phyloP scores from a whole-genome alignment of 2,888 invertebrate genomes.

The Calliscelio sp. region DNA sequence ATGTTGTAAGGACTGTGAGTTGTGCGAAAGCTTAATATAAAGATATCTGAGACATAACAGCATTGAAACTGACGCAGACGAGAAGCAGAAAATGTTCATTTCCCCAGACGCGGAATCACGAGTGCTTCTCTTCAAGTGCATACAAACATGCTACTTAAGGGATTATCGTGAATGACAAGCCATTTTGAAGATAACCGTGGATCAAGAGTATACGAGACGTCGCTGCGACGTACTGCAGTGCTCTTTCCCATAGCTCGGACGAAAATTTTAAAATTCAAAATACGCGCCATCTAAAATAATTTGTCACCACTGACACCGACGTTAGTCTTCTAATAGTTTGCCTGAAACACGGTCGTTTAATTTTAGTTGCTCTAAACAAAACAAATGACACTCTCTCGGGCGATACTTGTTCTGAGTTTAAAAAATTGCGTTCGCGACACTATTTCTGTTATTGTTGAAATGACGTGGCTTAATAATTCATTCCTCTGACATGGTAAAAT shows the following conservation, averaged over 20 bases:
- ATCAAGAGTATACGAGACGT: conserved; percentile 50
- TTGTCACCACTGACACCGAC: conserved; percentile 42
- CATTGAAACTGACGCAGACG: conserved; percentile 41
- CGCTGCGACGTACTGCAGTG: conserved; percentile 23
- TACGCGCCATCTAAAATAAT: conserved; percentile 52
- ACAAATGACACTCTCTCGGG: neutral
- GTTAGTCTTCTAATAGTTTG: conserved; percentile 29
- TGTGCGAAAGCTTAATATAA: conserved; percentile 41
- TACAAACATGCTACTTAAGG: conserved; percentile 61
- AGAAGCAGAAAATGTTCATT: conserved; percentile 56
- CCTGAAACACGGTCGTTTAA: conserved; percentile 20
- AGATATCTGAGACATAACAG: conserved; percentile 38
- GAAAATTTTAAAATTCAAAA: conserved; percentile 55
- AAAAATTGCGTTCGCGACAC: conserved; percentile 4
- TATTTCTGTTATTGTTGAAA: neutral
- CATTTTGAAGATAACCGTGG: conserved; percentile 54
- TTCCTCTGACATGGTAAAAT: neutral
- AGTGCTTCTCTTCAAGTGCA: conserved; percentile 48
- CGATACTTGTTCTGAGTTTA: conserved; percentile 1
- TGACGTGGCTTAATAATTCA: neutral
- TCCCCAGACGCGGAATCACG: conserved; percentile 60
- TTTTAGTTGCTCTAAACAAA: conserved; percentile 28
- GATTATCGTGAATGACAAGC: conserved; percentile 67
- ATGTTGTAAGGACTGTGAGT: neutral
- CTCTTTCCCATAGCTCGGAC: neutral